Conservation (phyloP, 23 tunicate species). For the Ascidia mentula region DNA sequence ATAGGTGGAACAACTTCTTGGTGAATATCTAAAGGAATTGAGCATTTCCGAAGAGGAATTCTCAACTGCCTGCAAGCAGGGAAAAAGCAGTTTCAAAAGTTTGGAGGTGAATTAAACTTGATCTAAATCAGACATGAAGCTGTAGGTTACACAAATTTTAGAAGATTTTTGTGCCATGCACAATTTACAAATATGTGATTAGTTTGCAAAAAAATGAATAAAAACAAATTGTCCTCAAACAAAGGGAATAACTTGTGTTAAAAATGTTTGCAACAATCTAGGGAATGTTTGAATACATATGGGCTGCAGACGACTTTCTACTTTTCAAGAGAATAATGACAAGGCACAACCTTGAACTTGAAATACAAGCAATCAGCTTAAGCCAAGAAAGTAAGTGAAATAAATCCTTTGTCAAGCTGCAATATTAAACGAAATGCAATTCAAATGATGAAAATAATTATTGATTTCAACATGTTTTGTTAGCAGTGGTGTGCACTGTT, state of each 20-base stretch:
- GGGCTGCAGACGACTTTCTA: slow-evolving; percentile 95
- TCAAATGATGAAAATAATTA: background rate
- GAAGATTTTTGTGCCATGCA: too few species aligned
- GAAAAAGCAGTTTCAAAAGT: slow-evolving; percentile 2
- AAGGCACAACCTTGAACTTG: slow-evolving; percentile 59
- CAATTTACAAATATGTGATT: too few species aligned
- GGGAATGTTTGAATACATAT: slow-evolving; percentile 73
- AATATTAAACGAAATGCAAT: background rate
- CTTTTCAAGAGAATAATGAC: slow-evolving; percentile 76
- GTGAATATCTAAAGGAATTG: slow-evolving; percentile 52
- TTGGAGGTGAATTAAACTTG: slow-evolving; percentile 21
- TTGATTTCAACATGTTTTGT: background rate
- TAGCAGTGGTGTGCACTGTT: too few species aligned
- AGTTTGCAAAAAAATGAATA: too few species aligned
- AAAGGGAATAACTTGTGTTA: background rate
- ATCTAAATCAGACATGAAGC: too few species aligned
- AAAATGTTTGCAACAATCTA: background rate
- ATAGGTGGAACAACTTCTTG: slow-evolving; percentile 63
- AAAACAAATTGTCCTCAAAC: too few species aligned
- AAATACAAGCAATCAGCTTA: slow-evolving; percentile 64
- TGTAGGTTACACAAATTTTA: too few species aligned
- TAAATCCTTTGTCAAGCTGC: background rate
- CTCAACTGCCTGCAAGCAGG: slow-evolving; percentile 59
- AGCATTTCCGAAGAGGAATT: slow-evolving; percentile 57
- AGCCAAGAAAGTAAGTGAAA: slow-evolving; percentile 24